phyloP scores from a whole-genome alignment of 1,140 invertebrate genomes.

The Heterodera carotae region DNA sequence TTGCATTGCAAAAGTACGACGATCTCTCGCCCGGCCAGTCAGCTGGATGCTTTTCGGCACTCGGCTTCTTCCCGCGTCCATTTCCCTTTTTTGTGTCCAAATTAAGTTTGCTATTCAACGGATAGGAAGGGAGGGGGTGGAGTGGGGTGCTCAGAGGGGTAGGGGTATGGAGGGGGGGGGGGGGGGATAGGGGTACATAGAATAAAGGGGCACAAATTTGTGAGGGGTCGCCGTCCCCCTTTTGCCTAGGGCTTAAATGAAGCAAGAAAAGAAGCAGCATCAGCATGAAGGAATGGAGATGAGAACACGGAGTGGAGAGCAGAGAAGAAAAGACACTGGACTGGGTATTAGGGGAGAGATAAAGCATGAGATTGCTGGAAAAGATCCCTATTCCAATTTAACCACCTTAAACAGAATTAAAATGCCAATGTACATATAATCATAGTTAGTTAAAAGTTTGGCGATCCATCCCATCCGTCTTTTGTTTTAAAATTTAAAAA shows the following conservation, averaged over 20 bases:
- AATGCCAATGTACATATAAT: too few species aligned
- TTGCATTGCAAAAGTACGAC: neutral
- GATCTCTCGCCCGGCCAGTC: neutral
- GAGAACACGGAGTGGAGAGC: neutral
- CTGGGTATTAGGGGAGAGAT: too few species aligned
- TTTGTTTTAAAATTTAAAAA: neutral
- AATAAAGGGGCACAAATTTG: constrained; percentile 19
- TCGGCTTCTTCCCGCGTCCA: neutral
- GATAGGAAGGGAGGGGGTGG: neutral
- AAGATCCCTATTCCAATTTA: too few species aligned
- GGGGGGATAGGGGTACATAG: neutral
- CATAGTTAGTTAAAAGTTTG: constrained; percentile 1
- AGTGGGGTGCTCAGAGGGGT: neutral
- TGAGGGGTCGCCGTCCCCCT: neutral
- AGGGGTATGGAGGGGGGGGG: neutral
- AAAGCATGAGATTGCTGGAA: too few species aligned
- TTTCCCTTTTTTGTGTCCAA: constrained; percentile 21
- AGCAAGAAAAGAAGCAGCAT: constrained; percentile 19
- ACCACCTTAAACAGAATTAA: too few species aligned
- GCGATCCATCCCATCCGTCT: neutral
- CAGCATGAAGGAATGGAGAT: neutral
- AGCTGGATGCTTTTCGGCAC: neutral
- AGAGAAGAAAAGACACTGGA: constrained; percentile 5
- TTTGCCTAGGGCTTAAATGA: constrained; percentile 12
- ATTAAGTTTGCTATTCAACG: constrained; percentile 36